A percentile compares a stretch with the other conserved stretches of the same genome.
Conservation (phyloP, 2,888 invertebrate species). For the Drosophila meridiana region DNA sequence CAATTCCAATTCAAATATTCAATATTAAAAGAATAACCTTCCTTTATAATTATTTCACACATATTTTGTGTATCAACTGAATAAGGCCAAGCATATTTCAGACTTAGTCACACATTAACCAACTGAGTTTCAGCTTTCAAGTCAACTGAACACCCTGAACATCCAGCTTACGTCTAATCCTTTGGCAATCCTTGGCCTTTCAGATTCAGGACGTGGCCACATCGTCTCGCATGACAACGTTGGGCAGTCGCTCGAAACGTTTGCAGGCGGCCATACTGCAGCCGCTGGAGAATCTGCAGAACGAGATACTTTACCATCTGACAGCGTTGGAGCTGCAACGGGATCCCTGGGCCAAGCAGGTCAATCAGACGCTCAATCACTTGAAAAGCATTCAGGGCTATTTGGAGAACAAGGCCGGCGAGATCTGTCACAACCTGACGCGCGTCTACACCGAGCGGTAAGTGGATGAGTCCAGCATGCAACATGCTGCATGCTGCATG, state of each 20-base stretch:
- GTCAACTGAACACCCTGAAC: too few species aligned
- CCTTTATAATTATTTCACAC: too few species aligned
- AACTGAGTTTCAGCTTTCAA: background rate
- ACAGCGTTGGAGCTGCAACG: constrained; percentile 91
- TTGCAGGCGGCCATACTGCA: constrained; percentile 88
- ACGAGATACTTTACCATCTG: constrained; percentile 90
- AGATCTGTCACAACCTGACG: constrained; percentile 89
- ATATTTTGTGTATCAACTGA: background rate
- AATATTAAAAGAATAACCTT: too few species aligned
- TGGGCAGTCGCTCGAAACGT: constrained; percentile 88
- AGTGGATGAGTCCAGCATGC: constrained; percentile 18
- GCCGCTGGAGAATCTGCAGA: constrained; percentile 89
- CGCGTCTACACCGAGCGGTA: constrained; percentile 83
- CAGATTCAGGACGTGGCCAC: constrained; percentile 89
- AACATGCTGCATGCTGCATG: constrained; percentile 20
- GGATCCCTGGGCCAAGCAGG: constrained; percentile 89
- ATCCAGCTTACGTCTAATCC: background rate
- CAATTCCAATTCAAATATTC: too few species aligned
- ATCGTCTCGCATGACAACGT: constrained; percentile 90
- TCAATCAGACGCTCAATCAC: constrained; percentile 90
- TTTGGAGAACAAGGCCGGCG: constrained; percentile 90
- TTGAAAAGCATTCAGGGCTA: constrained; percentile 92
- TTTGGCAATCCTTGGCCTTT: background rate
- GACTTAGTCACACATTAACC: background rate
- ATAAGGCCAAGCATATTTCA: background rate